Base-by-base conservation (phyloP, 2,888 invertebrate genomes). In the Priocnemis perturbator region DNA sequence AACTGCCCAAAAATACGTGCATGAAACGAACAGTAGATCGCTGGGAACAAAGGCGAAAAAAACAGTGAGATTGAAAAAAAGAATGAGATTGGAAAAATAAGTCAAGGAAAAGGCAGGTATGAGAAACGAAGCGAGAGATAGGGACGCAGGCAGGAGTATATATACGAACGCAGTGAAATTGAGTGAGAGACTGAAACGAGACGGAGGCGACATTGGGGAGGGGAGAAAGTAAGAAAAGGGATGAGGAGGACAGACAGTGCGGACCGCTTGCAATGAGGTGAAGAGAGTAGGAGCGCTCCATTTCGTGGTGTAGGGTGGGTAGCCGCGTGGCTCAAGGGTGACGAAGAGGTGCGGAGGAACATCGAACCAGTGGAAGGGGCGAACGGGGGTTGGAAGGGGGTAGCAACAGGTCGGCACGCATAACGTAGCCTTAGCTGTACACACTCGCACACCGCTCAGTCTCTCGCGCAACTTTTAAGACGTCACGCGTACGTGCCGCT, bases 401-500 rank as follows among this genome's bases (percentile, higher is more conserved):
- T 85, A 85, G 85, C 85, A 85, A 85, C 85, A 85, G 85, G 85
- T 85, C 85, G 83, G 73, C 77, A 71, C 72, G 81, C 79, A 81
- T 83, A 83, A 84, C 79, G 79, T 79, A 80, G 74, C 81, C 81
- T 83, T 81, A 81, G 79, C 77, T 81, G 73, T 70, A 77, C 72
- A 74, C 70, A 67, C 15, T 37, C 56, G 61, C 44, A 62, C 50
- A 14, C 7, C 50, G 17, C 17, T 11, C n/a, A 14, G n/a, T 1
- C 50, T 5, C 21, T 20, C 17, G 20, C 23, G n/a, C n/a, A n/a
- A 53, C 53, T 61, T 64, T 26, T 62, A 37, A 44, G 37, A n/a
- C 11, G 21, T 20, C 3, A 26, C 3, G 3, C 26, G 5, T 37
- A 37, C 37, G 1, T 11, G 4, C 11, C 4, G 11, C 7, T 37